Evolutionary conservation across 2,113 vertebrate species (phyloP).

Genomic region (Spermophilus dauricus): DNA sequence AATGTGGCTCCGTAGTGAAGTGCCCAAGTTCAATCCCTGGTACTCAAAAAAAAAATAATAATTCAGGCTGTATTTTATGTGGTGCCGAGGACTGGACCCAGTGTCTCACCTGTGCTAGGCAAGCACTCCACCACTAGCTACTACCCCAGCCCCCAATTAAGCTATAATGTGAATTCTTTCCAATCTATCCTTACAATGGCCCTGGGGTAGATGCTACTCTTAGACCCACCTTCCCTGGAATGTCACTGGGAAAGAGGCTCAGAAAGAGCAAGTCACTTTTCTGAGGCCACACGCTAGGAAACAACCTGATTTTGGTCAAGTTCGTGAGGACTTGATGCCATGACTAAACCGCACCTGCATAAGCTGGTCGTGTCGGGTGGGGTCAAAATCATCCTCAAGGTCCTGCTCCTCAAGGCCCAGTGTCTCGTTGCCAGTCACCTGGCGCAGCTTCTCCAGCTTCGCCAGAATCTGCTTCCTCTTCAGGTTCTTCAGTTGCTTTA

Average conservation of each 20-base stretch:
- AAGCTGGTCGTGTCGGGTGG: slow-evolving; percentile 91
- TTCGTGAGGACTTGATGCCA: rapidly evolving
- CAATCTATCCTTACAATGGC: not conserved
- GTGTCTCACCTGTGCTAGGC: too few relatives aligned
- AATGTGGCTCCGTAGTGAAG: too few relatives aligned
- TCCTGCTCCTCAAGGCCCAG: slow-evolving; percentile 89
- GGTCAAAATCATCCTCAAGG: slow-evolving; percentile 93
- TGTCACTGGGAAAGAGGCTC: not conserved
- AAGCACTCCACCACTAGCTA: too few relatives aligned
- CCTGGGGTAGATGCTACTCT: not conserved
- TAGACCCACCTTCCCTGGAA: not conserved
- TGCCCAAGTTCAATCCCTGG: too few relatives aligned
- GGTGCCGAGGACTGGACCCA: too few relatives aligned
- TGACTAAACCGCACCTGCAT: slow-evolving; percentile 90
- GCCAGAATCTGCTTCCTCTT: slow-evolving; percentile 93
- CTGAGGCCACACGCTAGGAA: not conserved
- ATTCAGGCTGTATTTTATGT: too few relatives aligned
- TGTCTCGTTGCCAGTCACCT: slow-evolving; percentile 91
- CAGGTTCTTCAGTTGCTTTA: slow-evolving; percentile 96
- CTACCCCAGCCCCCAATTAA: too few relatives aligned
- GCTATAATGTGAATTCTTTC: not conserved
- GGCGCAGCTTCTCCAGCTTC: slow-evolving; percentile 91
- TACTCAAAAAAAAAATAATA: too few relatives aligned
- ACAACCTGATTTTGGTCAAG: rapidly evolving
- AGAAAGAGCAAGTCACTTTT: not conserved